These are phyloP conservation scores for Tringa solitaria DNA, from an alignment of 2,113 vertebrate species.

Conservation along the genomic window DNA sequence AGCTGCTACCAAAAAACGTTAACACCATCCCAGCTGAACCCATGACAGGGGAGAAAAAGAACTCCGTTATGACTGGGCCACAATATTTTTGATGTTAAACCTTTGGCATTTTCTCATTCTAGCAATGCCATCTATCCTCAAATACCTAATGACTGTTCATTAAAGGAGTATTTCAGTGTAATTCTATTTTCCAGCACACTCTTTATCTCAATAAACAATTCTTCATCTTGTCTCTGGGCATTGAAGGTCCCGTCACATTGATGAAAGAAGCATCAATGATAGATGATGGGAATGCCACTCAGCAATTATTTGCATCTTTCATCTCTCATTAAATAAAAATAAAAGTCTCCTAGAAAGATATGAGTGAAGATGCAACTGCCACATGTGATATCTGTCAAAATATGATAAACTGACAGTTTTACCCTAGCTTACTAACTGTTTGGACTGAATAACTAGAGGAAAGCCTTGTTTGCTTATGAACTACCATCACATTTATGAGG, in stretches of 20 bases:
- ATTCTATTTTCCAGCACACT: not conserved
- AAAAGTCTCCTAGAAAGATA: not conserved
- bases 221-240: not conserved
- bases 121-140: not conserved
- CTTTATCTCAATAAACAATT: not conserved
- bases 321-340: constrained; percentile 2
- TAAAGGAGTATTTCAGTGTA: not conserved
- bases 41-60: not conserved
- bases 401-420: not conserved
- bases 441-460: not conserved
- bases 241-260: not conserved
- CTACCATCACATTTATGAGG: not conserved
- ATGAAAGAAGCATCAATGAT: not conserved
- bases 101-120: not conserved
- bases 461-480: not conserved
- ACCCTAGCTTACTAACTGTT: not conserved
- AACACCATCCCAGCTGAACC: not conserved
- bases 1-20: not conserved
- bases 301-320: constrained; percentile 17
- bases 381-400: not conserved
- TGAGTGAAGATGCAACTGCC: not conserved
- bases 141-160: not conserved
- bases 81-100: not conserved
- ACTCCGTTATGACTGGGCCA: not conserved
- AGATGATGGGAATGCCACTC: not conserved